A percentile compares a stretch with the other conserved stretches of the same genome.
phyloP scores from a whole-genome alignment of 1,140 invertebrate genomes.

The Zaprionus vittiger region DNA sequence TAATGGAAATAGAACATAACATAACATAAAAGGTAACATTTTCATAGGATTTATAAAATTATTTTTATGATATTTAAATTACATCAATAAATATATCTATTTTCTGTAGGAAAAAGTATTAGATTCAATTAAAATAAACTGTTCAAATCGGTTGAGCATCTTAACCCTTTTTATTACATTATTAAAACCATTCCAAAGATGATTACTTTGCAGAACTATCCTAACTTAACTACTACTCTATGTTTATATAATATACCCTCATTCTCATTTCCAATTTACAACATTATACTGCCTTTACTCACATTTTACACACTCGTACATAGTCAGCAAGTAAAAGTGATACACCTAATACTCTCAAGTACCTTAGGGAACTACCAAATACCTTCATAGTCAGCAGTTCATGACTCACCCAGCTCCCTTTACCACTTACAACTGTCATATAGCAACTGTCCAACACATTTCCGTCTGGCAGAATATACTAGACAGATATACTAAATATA shows the following conservation, averaged over 20 bases:
- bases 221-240: too few species aligned
- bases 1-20: too few species aligned
- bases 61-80: too few species aligned
- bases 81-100: accelerated
- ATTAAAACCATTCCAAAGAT: too few species aligned
- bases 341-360: background rate
- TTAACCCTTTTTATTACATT: too few species aligned
- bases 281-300: background rate
- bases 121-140: too few species aligned
- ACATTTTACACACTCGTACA: background rate
- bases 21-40: too few species aligned
- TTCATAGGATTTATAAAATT: too few species aligned
- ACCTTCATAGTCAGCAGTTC: background rate
- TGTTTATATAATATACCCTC: too few species aligned
- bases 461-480: background rate
- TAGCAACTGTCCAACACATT: background rate
- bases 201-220: too few species aligned
- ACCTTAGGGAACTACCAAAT: background rate
- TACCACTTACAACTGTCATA: background rate
- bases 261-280: background rate
- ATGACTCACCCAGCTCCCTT: background rate
- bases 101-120: too few species aligned
- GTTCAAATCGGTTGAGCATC: accelerated
- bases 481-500: background rate
- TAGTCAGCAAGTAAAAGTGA: background rate